Evolutionary conservation across 2,113 vertebrate genomes (phyloP).

Genomic region (Lamprotornis superbus): DNA sequence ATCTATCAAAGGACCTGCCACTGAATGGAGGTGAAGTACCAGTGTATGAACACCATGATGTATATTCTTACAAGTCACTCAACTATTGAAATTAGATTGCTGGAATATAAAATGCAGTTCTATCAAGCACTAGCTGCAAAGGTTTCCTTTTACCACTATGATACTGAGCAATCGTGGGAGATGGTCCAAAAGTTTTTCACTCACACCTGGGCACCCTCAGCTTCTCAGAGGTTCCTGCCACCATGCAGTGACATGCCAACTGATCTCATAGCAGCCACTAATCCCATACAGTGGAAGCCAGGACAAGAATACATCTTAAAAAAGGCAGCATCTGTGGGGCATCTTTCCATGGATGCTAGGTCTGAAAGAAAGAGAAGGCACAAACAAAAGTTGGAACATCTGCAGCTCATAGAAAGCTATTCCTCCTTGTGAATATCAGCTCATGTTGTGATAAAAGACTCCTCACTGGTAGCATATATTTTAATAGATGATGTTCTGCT

Average conservation of each 20-base stretch:
- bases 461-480: neutral
- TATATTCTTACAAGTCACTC: neutral
- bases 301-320: neutral
- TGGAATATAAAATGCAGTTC: neutral
- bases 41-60: neutral
- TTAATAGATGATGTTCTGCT: neutral
- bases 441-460: neutral
- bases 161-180: neutral
- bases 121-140: neutral
- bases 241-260: neutral
- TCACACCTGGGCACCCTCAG: too few relatives aligned
- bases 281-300: neutral
- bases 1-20: neutral
- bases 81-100: neutral
- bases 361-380: neutral
- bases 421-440: neutral
- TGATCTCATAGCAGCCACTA: neutral
- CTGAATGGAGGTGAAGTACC: neutral
- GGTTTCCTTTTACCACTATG: neutral
- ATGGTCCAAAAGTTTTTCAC: neutral
- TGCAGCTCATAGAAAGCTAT: neutral
- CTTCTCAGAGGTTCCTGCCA: neutral
- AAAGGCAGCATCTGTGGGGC: accelerated
- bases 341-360: neutral
- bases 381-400: neutral